Base-by-base conservation (phyloP, 1,140 invertebrate species). In the Rhopalosiphum maidis region DNA sequence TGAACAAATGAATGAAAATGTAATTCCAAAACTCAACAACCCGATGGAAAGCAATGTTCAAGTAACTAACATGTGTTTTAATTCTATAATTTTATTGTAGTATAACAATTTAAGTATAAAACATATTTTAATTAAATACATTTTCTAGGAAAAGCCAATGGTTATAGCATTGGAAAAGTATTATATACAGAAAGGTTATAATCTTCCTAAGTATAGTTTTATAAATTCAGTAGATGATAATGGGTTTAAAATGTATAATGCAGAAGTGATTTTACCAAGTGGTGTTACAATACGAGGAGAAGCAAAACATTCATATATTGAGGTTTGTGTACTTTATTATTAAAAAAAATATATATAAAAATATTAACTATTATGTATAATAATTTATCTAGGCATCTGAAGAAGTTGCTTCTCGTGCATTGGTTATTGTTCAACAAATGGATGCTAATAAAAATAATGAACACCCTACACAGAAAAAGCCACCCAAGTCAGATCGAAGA, bases 341-440 rank as follows among this genome's bases (percentile, higher is more conserved):
- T 41, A 41, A 41, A 41, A 41, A 41, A 41, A 41, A 41, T 2
- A 41, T 41, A 2, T 41, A 41, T 3, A 41, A 41, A 41, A 41
- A 41, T 37, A 41, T 87, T 87, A 48, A 48, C 46, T n/a, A n/a
- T 23, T 23, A 55, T 89, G 37, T 30, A 23, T 37, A 18, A 60
- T 41, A 15, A 23, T 55, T 55, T 86, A 22, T 55, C 22, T 85
- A 93, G 91, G 91, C 91, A 54, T 37, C 48, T 35, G 91, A 86
- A 43, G 91, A 93, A n/a, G 82, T 93, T 85, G 82, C 91, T 55
- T 51, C 82, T 86, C 91, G 91, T 85, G 48, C 43, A 3, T 93
- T 93, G 23, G 54, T 25, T 85, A 93, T 93, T 93, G 2, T 93
- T 85, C 46, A 93, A 93, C 30, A 93, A 51, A 93, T 85, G 37